Evolutionary conservation across 2,113 vertebrate species (phyloP), one percentile per base, ranked within the genome.

Genomic region (Callorhinus ursinus): DNA sequence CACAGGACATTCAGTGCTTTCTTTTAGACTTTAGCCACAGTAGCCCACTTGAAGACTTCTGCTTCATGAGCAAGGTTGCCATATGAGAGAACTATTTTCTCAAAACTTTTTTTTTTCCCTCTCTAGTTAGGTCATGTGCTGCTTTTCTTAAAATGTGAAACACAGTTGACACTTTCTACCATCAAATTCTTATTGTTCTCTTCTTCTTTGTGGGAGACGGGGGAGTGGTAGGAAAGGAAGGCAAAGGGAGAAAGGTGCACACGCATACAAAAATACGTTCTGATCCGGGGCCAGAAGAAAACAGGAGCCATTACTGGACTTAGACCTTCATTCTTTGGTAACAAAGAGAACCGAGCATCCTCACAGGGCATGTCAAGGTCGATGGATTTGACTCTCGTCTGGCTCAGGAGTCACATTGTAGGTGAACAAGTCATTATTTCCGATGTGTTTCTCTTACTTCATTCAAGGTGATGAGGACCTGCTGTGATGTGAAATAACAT

Each of bases 71-170:
- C 88, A 53, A 84, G 53, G 13, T 39, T 2, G 10, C 8, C 24
- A 31, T 31, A 14, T 0, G 8, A 59, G 3, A 63, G 13, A 5
- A 14, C 9, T 61, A 2, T 21, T 53, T 95, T 81, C 61, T 91
- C 24, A 4, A 72, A 93, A 63, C 0, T 0, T 0, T 36, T 9
- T 18, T 26, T 24, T 76, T 49, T 26, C 3, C 6, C 33, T 69
- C 24, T 21, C 3, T 5, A 71, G 4, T 89, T 67, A 36, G 31
- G 11, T 61, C 51, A 22, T 31, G 15, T 24, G 1, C 4, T 36
- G 83, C 72, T 55, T 53, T 88, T 72, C 49, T n/a, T 61, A 72
- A 95, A 83, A 92, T 22, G 11, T 49, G 11, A 74, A 76, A 83
- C 11, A 28, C 16, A 39, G 18, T 14, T n/a, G 87, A 49, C n/a